Evolutionary conservation across 1,140 invertebrate genomes (phyloP).

Genomic region (Bathynomus jamesi): DNA sequence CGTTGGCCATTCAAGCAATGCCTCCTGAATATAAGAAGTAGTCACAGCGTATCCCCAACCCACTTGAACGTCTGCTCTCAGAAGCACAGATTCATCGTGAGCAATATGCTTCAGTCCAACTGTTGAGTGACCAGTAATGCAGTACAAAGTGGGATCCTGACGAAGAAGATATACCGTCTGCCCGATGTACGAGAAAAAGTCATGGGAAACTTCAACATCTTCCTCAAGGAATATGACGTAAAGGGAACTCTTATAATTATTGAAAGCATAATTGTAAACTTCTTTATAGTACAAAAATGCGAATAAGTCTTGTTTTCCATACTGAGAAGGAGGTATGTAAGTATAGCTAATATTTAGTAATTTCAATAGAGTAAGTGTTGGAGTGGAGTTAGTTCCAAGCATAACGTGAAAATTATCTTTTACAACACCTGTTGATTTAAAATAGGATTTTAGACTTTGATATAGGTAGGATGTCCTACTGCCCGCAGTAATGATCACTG

Average conservation of each 20-base stretch:
- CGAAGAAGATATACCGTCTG: conserved; percentile 5
- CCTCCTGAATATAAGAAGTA: not conserved
- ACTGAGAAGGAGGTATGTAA: not conserved
- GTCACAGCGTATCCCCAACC: conserved; percentile 13
- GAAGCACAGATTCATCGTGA: not conserved
- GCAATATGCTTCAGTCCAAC: not conserved
- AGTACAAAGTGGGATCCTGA: conserved; percentile 6
- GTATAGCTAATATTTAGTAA: not conserved
- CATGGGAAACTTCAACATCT: conserved; percentile 8
- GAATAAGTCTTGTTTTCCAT: not conserved
- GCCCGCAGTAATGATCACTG: not conserved
- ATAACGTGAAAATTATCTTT: not conserved
- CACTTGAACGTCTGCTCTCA: conserved; percentile 8
- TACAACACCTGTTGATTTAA: not conserved
- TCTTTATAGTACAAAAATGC: conserved; percentile 3
- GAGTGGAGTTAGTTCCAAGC: not conserved
- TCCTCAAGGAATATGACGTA: conserved; percentile 10
- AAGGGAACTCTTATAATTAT: not conserved
- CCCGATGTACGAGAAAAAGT: conserved; percentile 16
- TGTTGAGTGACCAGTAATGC: not conserved
- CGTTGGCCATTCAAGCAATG: not conserved
- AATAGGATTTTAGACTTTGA: not conserved
- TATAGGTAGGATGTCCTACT: not conserved
- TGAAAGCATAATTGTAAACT: conserved; percentile 4
- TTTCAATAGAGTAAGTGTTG: not conserved